phyloP scores from a whole-genome alignment of 2,888 invertebrate species.

The Dioctria rufipes region DNA sequence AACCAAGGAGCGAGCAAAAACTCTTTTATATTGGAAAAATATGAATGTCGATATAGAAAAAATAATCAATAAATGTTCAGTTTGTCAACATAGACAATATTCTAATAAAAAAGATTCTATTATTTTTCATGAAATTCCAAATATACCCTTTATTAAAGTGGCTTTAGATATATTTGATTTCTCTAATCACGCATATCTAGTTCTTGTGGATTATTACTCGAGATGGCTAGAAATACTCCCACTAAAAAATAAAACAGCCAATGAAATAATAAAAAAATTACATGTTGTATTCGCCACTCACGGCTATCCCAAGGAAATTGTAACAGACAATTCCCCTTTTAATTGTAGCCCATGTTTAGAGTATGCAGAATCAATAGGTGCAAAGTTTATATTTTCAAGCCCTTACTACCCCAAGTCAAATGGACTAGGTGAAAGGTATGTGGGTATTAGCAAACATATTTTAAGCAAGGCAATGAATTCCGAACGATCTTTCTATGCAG shows the following conservation, averaged over 20 bases:
- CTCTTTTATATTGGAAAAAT: constrained; percentile 29
- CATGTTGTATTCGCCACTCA: constrained; percentile 33
- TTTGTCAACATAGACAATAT: constrained; percentile 40
- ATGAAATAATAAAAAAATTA: constrained; percentile 4
- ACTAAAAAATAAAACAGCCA: neutral
- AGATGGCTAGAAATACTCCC: constrained; percentile 58
- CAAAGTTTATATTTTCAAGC: constrained; percentile 58
- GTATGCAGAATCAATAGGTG: constrained; percentile 60
- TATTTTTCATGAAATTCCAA: constrained; percentile 25
- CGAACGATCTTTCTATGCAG: neutral
- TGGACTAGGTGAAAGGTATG: constrained; percentile 61
- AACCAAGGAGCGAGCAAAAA: constrained; percentile 43
- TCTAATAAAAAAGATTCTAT: constrained; percentile 31
- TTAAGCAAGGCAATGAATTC: neutral
- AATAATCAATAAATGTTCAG: constrained; percentile 18
- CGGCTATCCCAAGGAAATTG: constrained; percentile 59
- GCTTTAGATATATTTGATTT: constrained; percentile 61
- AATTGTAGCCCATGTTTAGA: constrained; percentile 58
- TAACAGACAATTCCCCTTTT: constrained; percentile 61
- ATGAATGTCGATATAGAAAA: constrained; percentile 48
- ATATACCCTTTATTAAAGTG: constrained; percentile 58
- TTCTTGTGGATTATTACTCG: constrained; percentile 60
- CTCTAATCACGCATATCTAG: constrained; percentile 55
- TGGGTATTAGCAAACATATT: constrained; percentile 6
- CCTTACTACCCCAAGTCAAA: constrained; percentile 61